Conservation (phyloP, 2,113 vertebrate species). For the Oenanthe oenanthe region DNA sequence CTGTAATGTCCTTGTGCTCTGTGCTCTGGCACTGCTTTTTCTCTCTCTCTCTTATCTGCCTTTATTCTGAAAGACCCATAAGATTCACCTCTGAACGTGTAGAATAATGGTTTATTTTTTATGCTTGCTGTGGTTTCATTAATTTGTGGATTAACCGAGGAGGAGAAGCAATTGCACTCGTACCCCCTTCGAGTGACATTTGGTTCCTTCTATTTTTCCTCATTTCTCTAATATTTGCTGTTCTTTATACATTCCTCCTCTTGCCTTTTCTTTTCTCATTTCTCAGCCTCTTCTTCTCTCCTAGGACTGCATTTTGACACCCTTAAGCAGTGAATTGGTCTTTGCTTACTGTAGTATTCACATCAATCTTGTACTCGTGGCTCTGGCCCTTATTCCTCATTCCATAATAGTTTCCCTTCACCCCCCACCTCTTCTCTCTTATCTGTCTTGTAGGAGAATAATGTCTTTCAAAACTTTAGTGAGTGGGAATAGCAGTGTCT, state of each 20-base stretch:
- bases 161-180: slow-evolving; percentile 30
- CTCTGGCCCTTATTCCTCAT: slow-evolving; percentile 59
- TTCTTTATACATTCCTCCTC: slow-evolving; percentile 27
- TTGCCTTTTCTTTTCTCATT: slow-evolving; percentile 66
- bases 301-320: slow-evolving; percentile 38
- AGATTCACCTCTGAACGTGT: background rate
- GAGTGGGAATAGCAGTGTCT: slow-evolving; percentile 55
- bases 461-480: slow-evolving; percentile 56
- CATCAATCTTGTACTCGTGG: slow-evolving; percentile 58
- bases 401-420: slow-evolving; percentile 50
- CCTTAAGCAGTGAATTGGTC: slow-evolving; percentile 38
- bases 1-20: background rate
- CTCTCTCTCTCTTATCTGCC: background rate
- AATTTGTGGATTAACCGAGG: slow-evolving; percentile 28
- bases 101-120: background rate
- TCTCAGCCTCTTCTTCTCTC: slow-evolving; percentile 41
- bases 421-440: slow-evolving; percentile 49
- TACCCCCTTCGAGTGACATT: slow-evolving; percentile 43
- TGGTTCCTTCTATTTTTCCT: slow-evolving; percentile 51
- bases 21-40: background rate
- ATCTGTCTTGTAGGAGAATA: slow-evolving; percentile 60
- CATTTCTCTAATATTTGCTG: slow-evolving; percentile 61
- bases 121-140: slow-evolving; percentile 26
- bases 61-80: background rate
- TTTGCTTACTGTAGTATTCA: slow-evolving; percentile 62